Evolutionary conservation across 2,888 invertebrate species (phyloP).

Genomic region (Calameuta pallipes): DNA sequence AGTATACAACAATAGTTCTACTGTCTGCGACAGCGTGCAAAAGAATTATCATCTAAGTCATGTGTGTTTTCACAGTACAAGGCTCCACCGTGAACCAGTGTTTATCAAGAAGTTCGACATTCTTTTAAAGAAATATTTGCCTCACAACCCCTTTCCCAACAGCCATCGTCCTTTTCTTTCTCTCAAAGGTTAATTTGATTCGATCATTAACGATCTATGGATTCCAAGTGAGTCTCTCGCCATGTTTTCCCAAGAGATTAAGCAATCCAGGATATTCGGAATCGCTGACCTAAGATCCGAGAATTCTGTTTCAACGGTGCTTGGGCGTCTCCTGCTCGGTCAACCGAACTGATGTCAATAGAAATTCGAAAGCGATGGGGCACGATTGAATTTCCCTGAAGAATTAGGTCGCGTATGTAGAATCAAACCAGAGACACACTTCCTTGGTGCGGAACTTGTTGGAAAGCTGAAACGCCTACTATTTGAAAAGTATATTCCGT

Average conservation of each 20-base stretch:
- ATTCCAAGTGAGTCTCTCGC: background rate
- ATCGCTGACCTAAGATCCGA: constrained; percentile 40
- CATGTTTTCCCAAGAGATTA: constrained; percentile 25
- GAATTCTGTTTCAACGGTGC: constrained; percentile 28
- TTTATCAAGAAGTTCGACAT: too few species aligned
- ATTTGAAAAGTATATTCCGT: background rate
- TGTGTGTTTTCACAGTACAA: too few species aligned
- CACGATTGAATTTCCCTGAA: constrained; percentile 25
- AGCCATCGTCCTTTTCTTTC: background rate
- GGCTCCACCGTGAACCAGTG: too few species aligned
- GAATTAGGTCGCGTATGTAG: constrained; percentile 1
- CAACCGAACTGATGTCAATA: constrained; percentile 22
- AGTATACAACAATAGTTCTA: too few species aligned
- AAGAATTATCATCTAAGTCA: too few species aligned
- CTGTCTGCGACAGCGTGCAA: too few species aligned
- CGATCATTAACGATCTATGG: background rate
- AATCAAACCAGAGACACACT: background rate
- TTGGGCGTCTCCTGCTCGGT: background rate
- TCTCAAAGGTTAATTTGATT: background rate
- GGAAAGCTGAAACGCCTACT: background rate
- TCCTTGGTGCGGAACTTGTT: background rate
- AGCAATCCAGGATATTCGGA: constrained; percentile 35
- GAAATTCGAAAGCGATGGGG: constrained; percentile 24
- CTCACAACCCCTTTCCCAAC: background rate
- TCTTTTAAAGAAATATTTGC: background rate